These are phyloP conservation scores for Indri indri DNA, from an alignment of 2,113 vertebrate genomes.

Conservation along the genomic window DNA sequence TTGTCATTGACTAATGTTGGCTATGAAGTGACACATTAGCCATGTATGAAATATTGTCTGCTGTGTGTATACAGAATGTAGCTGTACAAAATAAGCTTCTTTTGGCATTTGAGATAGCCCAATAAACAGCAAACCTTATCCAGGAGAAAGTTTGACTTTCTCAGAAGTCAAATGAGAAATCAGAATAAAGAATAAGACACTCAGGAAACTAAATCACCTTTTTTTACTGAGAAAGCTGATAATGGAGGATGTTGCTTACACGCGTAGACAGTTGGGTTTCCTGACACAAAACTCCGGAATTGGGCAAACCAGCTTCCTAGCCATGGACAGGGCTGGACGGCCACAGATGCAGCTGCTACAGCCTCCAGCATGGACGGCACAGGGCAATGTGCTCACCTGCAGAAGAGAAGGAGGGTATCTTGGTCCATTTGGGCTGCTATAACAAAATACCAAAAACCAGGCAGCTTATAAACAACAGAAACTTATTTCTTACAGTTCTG, in stretches of 20 bases:
- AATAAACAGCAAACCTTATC: neutral
- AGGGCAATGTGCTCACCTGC: fast-evolving
- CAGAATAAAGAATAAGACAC: neutral
- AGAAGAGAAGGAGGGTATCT: neutral
- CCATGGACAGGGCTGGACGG: too few relatives aligned
- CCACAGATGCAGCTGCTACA: neutral
- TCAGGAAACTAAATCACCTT: neutral
- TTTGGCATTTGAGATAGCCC: neutral
- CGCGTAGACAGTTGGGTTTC: neutral
- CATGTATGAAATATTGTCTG: neutral
- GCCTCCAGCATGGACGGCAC: neutral
- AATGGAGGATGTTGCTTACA: neutral
- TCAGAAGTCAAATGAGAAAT: neutral
- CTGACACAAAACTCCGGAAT: neutral
- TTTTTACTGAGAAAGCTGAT: neutral
- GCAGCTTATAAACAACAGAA: neutral
- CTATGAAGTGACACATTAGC: constrained; percentile 33
- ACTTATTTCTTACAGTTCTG: neutral
- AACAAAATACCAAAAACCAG: neutral
- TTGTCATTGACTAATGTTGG: constrained; percentile 23
- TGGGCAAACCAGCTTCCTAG: neutral
- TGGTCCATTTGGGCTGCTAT: fast-evolving
- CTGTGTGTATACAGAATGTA: neutral
- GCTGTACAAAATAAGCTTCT: neutral
- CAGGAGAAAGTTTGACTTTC: neutral